Evolutionary conservation across 2,113 vertebrate genomes (phyloP), one percentile per base, ranked within the genome.

Genomic region (Sclerurus mexicanus): DNA sequence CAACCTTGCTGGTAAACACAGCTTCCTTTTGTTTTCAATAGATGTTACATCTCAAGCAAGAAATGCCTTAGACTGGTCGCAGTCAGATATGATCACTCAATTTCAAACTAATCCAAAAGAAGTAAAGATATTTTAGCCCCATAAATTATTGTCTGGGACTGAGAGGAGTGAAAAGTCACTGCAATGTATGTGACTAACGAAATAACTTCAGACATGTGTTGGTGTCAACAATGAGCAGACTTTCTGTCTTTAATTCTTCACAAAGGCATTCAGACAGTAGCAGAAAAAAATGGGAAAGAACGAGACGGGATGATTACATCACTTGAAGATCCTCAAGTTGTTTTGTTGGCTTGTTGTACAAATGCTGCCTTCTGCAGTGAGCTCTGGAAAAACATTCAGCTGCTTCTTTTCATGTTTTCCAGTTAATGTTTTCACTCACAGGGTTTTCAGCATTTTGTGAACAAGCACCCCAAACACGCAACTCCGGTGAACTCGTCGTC

Each of bases 361-460:
- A 94, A 92, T 4, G 67, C 79, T 93, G 72, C 78, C 86, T 96
- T 93, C 92, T 93, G 86, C 94, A 76, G 58, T 1, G 2, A 88
- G 94, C 85, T 35, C 76, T 77, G 59, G 28, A 49, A 56, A 47
- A 90, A 75, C 59, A 11, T 31, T 89, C 72, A 92, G 87, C 87
- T 93, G 62, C 73, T 94, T 96, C 89, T 95, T 95, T 95, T 73
- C n/a, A 0, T 69, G 47, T 40, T 72, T 93, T 82, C 64, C n/a
- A 89, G 74, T 88, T 96, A 72, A 78, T 37, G 12, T 95, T 97
- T 97, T 91, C 46, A 85, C 78, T 95, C 56, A 46, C 88, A 68
- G 77, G 52, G 44, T 63, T 63, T 89, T 90, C 74, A 95, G 89
- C 69, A 74, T 93, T 76, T 91, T 94, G 24, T 75, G 80, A 89